Conservation (phyloP, 2,797 vertebrate species). For the Parambassis ranga region DNA sequence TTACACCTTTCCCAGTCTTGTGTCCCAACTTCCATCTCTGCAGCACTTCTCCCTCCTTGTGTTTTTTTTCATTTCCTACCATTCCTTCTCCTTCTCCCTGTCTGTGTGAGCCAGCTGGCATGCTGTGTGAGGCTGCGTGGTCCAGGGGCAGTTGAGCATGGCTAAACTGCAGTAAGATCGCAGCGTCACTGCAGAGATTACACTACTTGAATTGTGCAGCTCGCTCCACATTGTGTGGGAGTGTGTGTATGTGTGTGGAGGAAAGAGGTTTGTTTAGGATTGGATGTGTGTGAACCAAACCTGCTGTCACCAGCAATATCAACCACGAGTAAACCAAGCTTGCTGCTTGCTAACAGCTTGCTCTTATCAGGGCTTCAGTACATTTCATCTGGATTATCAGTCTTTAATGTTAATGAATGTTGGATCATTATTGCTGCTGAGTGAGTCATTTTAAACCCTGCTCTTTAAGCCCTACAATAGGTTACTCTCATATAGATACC, state of each 20-base stretch:
- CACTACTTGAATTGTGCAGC: slow-evolving; percentile 54
- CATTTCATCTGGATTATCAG: slow-evolving; percentile 47
- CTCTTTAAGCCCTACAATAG: slow-evolving; percentile 34
- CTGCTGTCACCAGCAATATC: slow-evolving; percentile 45
- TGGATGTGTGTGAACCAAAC: slow-evolving; percentile 39
- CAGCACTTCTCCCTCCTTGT: neutral
- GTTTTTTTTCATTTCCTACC: slow-evolving; percentile 8
- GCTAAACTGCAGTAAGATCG: slow-evolving; percentile 78
- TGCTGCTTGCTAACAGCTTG: slow-evolving; percentile 15
- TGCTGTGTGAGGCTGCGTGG: slow-evolving; percentile 58
- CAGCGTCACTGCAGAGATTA: slow-evolving; percentile 76
- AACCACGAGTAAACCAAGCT: slow-evolving; percentile 30
- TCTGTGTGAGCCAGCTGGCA: slow-evolving; percentile 59
- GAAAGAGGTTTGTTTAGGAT: slow-evolving; percentile 5
- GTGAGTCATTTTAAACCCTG: slow-evolving; percentile 54
- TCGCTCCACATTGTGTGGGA: slow-evolving; percentile 48
- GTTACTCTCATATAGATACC: slow-evolving; percentile 39
- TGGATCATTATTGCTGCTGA: slow-evolving; percentile 49
- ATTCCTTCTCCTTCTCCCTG: slow-evolving; percentile 19
- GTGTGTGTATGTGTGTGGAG: slow-evolving; percentile 4
- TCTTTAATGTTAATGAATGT: slow-evolving; percentile 47
- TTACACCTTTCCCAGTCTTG: neutral
- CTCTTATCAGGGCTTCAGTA: slow-evolving; percentile 47
- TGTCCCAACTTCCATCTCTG: slow-evolving; percentile 6
- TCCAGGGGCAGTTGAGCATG: slow-evolving; percentile 73